Base-by-base conservation (phyloP, 2,113 vertebrate genomes). In the Apodemus sylvaticus region DNA sequence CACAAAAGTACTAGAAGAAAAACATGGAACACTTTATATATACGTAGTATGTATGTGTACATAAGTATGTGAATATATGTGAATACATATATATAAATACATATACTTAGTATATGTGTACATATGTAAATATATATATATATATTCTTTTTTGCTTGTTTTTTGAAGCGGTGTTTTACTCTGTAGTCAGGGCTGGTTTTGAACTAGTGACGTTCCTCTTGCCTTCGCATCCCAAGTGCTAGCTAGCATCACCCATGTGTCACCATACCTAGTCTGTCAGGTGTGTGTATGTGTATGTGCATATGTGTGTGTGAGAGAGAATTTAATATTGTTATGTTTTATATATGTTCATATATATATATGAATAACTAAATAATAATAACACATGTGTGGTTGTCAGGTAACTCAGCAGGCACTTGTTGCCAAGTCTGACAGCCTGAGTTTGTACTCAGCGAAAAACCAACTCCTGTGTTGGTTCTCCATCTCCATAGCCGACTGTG, bases 1-100 rank as follows among this genome's bases (percentile, higher is more conserved):
- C 45, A n/a, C 73, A 64, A 92, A 83, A 83, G 42, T 39, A 83
- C 48, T 92, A 42, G 81, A 85, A 83, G 64, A 90, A 94, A 94
- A 94, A 88, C 77, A 90, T 55, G n/a, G 22, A 60, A 53, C 36
- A 62, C 55, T 79, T 53, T 83, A 68, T 71, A 26, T 19, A n/a
- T 42, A 39, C 3, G 29, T 62, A 62, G 34, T 34, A 48, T 55
- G 13, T 58, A 34, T 39, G 39, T 66, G 3, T 64, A 48, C 24
- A 58, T 83, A 29, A 26, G 22, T n/a, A 4, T 60, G 26, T 82
- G 36, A 13, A n/a, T 58, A n/a, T 36, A 79, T 36, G 3, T 53
- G 51, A 29, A 66, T 66, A 66, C 5, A 7, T 17, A n/a, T 13
- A 29, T 70, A 70, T 13, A 68, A 4, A 68, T 5, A 34, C 29